Conservation (phyloP, 2,797 vertebrate species). For the Euthynnus affinis region DNA sequence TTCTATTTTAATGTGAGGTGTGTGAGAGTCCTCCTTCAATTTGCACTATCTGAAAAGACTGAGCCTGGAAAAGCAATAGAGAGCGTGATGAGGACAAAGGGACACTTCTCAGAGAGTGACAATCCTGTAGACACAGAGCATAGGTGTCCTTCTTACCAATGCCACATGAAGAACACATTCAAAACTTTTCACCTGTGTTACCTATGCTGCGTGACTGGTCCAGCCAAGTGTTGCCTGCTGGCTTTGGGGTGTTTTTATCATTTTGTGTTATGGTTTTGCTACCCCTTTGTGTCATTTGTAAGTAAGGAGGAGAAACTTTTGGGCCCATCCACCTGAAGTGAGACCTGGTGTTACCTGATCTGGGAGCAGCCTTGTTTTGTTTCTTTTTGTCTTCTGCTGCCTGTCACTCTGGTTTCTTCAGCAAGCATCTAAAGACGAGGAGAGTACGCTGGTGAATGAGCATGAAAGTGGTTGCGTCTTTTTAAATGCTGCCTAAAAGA, state of each 20-base stretch:
- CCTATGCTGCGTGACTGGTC: constrained; percentile 12
- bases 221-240: constrained; percentile 57
- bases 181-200: constrained; percentile 21
- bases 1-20: constrained; percentile 19
- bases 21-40: constrained; percentile 30
- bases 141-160: constrained; percentile 22
- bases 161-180: constrained; percentile 58
- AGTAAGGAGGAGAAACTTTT: constrained; percentile 38
- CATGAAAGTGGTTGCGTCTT: constrained; percentile 34
- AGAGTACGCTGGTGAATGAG: constrained; percentile 2
- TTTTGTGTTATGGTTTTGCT: constrained; percentile 35
- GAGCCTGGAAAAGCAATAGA: constrained; percentile 36
- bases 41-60: constrained; percentile 63
- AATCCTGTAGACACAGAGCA: constrained; percentile 42
- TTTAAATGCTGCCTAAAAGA: constrained; percentile 55
- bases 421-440: constrained; percentile 12
- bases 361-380: constrained; percentile 27
- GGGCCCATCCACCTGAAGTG: constrained; percentile 5
- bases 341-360: constrained; percentile 16
- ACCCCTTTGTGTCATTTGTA: constrained; percentile 16
- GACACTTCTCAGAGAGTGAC: constrained; percentile 47
- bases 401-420: constrained; percentile 30
- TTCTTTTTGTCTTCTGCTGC: not conserved
- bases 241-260: constrained; percentile 24
- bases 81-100: constrained; percentile 6